Conservation (phyloP, 2,888 invertebrate species). For the Dasysyrphus albostriatus region DNA sequence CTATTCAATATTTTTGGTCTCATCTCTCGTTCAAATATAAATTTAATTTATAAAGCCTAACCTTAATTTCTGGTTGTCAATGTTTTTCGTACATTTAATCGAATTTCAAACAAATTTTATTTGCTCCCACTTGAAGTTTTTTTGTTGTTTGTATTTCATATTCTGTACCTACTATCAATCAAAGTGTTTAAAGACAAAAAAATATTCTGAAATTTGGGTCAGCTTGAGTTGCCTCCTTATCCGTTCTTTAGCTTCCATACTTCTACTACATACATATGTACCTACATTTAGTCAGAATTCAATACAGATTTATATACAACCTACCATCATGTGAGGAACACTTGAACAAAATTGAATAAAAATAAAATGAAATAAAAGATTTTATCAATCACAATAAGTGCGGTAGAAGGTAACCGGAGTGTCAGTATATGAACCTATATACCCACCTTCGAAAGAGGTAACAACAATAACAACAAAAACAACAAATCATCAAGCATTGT, state of each 20-base stretch:
- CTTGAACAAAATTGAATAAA: constrained; percentile 24
- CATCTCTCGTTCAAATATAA: not conserved
- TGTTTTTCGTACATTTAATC: constrained; percentile 9
- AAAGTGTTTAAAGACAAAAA: constrained; percentile 3
- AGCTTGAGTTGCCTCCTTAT: constrained; percentile 34
- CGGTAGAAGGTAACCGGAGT: constrained; percentile 23
- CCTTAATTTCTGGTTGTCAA: constrained; percentile 24
- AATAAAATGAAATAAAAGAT: constrained; percentile 47
- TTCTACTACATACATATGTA: not conserved
- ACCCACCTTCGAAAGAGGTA: constrained; percentile 33
- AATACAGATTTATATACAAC: constrained; percentile 21
- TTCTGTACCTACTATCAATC: constrained; percentile 25
- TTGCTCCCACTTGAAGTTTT: not conserved
- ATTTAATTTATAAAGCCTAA: constrained; percentile 21
- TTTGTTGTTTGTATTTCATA: not conserved
- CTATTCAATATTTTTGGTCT: not conserved
- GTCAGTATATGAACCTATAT: not conserved
- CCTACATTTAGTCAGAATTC: constrained; percentile 14
- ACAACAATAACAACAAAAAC: constrained; percentile 14
- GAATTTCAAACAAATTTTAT: constrained; percentile 16
- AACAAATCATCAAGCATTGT: constrained; percentile 66
- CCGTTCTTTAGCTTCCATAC: constrained; percentile 25
- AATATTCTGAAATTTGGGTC: constrained; percentile 56
- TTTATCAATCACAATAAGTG: constrained; percentile 46
- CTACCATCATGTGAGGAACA: not conserved